Conservation (phyloP, 2,888 invertebrate genomes). For the Habroteleia sp. region DNA sequence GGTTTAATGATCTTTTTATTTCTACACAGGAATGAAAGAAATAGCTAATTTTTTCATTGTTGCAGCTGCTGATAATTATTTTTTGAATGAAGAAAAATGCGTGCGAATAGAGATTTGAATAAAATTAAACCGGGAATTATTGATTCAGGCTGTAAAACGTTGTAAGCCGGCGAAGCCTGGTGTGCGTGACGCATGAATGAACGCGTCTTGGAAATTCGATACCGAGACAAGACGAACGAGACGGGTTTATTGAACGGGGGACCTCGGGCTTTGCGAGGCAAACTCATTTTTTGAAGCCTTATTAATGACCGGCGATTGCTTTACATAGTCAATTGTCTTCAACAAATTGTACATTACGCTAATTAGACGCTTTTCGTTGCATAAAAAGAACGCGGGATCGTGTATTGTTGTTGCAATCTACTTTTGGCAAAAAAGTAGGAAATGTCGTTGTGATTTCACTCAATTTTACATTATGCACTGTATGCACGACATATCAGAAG, state of each 20-base stretch:
- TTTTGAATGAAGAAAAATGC: no score
- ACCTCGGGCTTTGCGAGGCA: slow-evolving; percentile 38
- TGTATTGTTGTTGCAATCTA: slow-evolving; percentile 8
- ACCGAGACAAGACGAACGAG: slow-evolving; percentile 44
- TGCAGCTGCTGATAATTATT: no score
- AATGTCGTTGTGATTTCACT: slow-evolving; percentile 19
- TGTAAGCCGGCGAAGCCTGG: slow-evolving; percentile 74
- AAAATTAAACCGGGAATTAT: no score
- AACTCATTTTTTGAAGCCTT: slow-evolving; percentile 30
- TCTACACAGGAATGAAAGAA: no score
- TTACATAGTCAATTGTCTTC: slow-evolving; percentile 29
- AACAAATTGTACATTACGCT: slow-evolving; percentile 19
- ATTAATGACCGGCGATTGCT: slow-evolving; percentile 7
- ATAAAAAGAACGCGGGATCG: neutral
- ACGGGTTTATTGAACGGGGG: slow-evolving; percentile 59
- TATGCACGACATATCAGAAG: slow-evolving; percentile 1
- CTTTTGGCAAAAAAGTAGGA: slow-evolving; percentile 29
- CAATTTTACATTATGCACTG: slow-evolving; percentile 26
- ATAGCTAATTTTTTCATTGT: no score
- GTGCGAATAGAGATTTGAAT: no score
- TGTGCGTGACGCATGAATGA: slow-evolving; percentile 51
- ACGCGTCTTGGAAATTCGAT: slow-evolving; percentile 45
- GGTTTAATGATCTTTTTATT: no score
- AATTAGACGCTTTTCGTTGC: slow-evolving; percentile 14
- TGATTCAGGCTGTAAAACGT: slow-evolving; percentile 82